A percentile compares a stretch with the other conserved stretches of the same genome.
Conservation (phyloP, 2,797 vertebrate species). For the Falco concolor region DNA sequence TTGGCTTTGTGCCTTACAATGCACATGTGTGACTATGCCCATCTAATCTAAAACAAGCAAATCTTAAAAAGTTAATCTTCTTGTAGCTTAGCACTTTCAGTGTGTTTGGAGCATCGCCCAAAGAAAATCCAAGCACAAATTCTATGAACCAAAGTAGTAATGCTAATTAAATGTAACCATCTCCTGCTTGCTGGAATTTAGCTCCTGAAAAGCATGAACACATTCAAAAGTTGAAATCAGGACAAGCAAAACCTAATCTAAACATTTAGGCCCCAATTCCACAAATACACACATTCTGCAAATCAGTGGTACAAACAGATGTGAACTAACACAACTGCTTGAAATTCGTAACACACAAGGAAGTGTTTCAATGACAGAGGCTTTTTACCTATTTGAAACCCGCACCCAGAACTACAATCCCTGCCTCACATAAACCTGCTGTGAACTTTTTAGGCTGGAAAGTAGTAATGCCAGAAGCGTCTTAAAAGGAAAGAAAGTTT, state of each 20-base stretch:
- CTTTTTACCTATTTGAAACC: not conserved
- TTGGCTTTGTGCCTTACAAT: not conserved
- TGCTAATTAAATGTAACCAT: not conserved
- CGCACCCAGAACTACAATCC: not conserved
- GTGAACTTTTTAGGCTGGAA: not conserved
- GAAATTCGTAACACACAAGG: not conserved
- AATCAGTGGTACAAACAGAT: not conserved
- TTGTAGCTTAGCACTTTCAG: not conserved
- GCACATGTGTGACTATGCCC: not conserved
- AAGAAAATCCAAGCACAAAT: not conserved
- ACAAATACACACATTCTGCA: fast-evolving
- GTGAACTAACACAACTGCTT: not conserved
- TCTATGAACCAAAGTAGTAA: not conserved
- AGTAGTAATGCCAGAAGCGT: not conserved
- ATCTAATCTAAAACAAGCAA: conserved; percentile 4
- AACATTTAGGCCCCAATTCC: not conserved
- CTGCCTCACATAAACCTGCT: not conserved
- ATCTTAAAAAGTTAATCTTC: conserved; percentile 12
- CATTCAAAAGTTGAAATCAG: not conserved
- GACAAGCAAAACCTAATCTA: not conserved
- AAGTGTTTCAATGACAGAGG: not conserved
- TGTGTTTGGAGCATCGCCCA: not conserved
- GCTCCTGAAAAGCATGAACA: not conserved
- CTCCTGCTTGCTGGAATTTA: not conserved
- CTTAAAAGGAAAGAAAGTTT: not conserved